Conservation (phyloP, 2,797 vertebrate genomes). For the Halcyon smyrnensis region DNA sequence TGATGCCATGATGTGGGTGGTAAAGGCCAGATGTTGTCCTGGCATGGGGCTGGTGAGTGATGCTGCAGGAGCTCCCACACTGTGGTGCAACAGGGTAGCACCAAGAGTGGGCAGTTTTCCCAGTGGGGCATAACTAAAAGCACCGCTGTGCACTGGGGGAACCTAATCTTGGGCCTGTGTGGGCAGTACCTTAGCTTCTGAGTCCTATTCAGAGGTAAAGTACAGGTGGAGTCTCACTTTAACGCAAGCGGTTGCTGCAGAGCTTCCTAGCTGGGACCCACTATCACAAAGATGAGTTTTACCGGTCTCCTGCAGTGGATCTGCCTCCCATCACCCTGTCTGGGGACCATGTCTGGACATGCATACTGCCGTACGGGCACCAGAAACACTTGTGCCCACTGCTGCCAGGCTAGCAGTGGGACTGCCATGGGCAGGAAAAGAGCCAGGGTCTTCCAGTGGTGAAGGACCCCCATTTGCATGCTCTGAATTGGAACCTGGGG, state of each 20-base stretch:
- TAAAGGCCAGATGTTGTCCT: neutral
- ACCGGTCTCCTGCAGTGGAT: neutral
- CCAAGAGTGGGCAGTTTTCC: neutral
- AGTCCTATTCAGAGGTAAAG: neutral
- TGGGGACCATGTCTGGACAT: neutral
- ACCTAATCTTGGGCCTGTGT: fast-evolving
- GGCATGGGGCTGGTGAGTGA: neutral
- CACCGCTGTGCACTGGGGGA: neutral
- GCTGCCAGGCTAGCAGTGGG: neutral
- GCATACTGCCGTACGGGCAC: fast-evolving
- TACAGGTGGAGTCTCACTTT: neutral
- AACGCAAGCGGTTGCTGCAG: neutral
- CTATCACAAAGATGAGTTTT: too few species aligned
- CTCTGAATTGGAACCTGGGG: neutral
- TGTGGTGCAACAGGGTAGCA: fast-evolving
- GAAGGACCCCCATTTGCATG: neutral
- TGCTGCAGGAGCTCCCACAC: neutral
- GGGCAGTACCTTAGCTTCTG: neutral
- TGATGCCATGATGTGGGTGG: fast-evolving
- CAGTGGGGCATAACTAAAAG: neutral
- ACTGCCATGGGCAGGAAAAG: neutral
- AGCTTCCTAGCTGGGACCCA: neutral
- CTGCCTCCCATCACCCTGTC: neutral
- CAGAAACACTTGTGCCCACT: neutral
- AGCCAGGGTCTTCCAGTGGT: neutral